Percentiles rank a stretch among this genome's conserved stretches.
Conservation (phyloP, 1,140 invertebrate species). For the Drusus annulatus region DNA sequence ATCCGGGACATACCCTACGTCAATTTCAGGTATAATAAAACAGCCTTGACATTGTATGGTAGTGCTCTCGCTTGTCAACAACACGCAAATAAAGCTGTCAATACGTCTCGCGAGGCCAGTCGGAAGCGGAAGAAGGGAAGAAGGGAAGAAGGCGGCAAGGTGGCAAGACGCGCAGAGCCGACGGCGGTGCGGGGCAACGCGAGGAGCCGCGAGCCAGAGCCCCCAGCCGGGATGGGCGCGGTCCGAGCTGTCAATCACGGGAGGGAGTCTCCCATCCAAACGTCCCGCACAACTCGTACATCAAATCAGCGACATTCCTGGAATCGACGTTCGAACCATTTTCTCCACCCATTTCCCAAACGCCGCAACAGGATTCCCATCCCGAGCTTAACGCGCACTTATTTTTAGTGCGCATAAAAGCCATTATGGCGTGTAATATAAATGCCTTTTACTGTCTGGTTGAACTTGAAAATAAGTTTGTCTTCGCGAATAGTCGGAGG, state of each 20-base stretch:
- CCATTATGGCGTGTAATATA: conserved; percentile 59
- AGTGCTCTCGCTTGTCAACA: conserved; percentile 47
- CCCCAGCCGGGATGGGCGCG: conserved; percentile 21
- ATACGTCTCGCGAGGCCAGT: conserved; percentile 42
- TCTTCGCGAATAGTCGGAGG: conserved; percentile 37
- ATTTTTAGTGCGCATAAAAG: conserved; percentile 59
- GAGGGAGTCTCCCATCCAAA: conserved; percentile 1
- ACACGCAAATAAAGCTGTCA: conserved; percentile 56
- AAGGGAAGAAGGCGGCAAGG: too few relatives aligned
- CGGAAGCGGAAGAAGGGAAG: conserved; percentile 13
- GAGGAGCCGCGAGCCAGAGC: neutral
- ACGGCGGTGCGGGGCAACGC: neutral
- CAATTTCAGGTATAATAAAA: conserved; percentile 52
- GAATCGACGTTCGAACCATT: conserved; percentile 43
- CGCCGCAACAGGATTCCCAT: conserved; percentile 53
- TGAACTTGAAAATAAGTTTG: conserved; percentile 56
- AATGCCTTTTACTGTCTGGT: conserved; percentile 58
- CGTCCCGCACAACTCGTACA: conserved; percentile 42
- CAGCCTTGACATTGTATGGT: conserved; percentile 56
- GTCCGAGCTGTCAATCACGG: conserved; percentile 40
- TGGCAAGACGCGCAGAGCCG: too few relatives aligned
- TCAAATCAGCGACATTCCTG: conserved; percentile 50
- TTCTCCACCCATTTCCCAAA: conserved; percentile 28
- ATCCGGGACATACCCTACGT: conserved; percentile 49
- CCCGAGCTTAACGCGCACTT: conserved; percentile 55